Conservation (phyloP, 2,797 vertebrate species). For the Semaprochilodus insignis region DNA sequence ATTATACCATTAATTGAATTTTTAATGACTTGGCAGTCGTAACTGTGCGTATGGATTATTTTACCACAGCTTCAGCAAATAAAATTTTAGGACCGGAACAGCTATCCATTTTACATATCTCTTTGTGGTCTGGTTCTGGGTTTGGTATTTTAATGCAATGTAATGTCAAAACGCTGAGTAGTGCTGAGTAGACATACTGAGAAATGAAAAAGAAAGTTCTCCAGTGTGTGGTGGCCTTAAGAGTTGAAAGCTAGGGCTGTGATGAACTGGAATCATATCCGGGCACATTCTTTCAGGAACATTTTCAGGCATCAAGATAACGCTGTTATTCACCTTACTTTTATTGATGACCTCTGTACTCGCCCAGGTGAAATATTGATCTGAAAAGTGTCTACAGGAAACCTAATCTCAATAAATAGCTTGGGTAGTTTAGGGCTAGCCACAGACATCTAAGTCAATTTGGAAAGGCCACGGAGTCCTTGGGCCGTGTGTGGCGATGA, state of each 20-base stretch:
- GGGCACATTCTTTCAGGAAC: not conserved
- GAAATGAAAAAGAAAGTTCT: no score
- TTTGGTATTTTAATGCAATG: no score
- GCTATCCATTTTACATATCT: no score
- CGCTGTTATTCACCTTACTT: no score
- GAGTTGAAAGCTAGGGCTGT: not conserved
- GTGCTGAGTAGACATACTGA: no score
- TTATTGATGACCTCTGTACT: not conserved
- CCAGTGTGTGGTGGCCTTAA: not conserved
- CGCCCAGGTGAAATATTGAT: conserved; percentile 6
- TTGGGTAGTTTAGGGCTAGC: not conserved
- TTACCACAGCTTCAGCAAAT: no score
- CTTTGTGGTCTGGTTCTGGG: no score
- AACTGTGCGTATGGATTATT: no score
- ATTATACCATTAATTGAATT: no score
- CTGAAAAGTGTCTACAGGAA: not conserved
- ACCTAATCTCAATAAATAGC: conserved; percentile 12
- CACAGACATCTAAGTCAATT: not conserved
- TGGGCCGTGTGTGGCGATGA: not conserved
- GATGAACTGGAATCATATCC: not conserved
- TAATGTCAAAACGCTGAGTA: no score
- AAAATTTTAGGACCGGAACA: no score
- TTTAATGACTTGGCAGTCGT: no score
- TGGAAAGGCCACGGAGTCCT: not conserved
- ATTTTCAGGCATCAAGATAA: not conserved